phyloP scores from a whole-genome alignment of 2,888 invertebrate genomes.

The Dimorphilus gyrociliatus region DNA sequence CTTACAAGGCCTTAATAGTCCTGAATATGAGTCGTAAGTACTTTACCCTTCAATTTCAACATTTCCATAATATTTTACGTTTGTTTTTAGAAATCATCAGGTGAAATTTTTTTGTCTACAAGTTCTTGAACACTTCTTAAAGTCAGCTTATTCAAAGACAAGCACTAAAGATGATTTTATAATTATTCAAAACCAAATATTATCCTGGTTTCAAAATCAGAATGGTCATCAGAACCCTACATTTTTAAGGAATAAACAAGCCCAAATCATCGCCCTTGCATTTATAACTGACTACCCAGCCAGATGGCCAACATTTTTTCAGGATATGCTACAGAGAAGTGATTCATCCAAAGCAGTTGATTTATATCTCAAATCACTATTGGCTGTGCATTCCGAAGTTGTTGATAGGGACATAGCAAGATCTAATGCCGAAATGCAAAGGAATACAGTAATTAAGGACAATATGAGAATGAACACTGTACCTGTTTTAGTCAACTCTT shows the following conservation, averaged over 20 bases:
- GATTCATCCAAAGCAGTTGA: constrained; percentile 38
- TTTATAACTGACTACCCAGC: constrained; percentile 42
- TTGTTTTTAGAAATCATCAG: constrained; percentile 35
- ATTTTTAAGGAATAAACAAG: constrained; percentile 43
- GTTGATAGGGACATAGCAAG: constrained; percentile 41
- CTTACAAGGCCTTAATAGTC: too few relatives aligned
- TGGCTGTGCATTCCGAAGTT: constrained; percentile 44
- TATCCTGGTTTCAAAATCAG: constrained; percentile 13
- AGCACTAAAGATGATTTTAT: neutral
- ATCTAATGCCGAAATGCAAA: constrained; percentile 38
- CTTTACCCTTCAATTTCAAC: too few relatives aligned
- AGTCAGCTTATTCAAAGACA: too few relatives aligned
- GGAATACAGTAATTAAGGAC: constrained; percentile 44
- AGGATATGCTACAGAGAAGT: constrained; percentile 37
- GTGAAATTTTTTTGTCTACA: constrained; percentile 41
- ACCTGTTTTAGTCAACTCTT: constrained; percentile 42
- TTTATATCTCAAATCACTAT: constrained; percentile 41
- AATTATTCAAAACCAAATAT: neutral
- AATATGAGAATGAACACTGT: constrained; percentile 43
- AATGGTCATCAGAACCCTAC: constrained; percentile 22
- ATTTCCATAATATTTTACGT: too few relatives aligned
- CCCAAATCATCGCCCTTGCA: constrained; percentile 43
- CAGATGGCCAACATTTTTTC: constrained; percentile 43
- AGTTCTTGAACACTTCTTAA: constrained; percentile 41
- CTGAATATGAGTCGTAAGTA: too few relatives aligned